Base-by-base conservation (phyloP, 2,113 vertebrate genomes). In the Garra rufa region DNA sequence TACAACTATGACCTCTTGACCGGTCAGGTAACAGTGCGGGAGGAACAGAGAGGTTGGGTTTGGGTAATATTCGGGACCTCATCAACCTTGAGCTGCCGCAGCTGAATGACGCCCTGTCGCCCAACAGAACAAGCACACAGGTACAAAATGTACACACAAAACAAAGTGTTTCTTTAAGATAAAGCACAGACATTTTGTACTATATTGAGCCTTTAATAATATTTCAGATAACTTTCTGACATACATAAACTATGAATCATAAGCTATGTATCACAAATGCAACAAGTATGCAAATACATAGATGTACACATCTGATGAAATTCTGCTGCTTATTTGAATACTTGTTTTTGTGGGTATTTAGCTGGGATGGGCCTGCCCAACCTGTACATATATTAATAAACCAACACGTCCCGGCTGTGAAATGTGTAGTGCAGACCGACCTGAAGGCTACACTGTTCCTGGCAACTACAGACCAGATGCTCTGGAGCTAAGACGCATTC, bases 311-410 rank as follows among this genome's bases (percentile, higher is more conserved):
- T 26, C 17, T 28, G 13, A 28, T 48, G n/a, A 48, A 13, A 74
- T 44, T 15, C 15, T 74, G n/a, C 14, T 75, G 30, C 19, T 41
- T 63, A 28, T 65, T 79, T 75, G 30, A 76, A 26, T 82, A 15
- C 46, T 41, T 80, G 30, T 63, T 11, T 70, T 52, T 82, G 9
- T 79, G n/a, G 82, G 26, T 83, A 13, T 48, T 1, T 85, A 96
- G 95, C 26, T 83, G 0, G 93, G 96, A 57, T 96, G 95, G 94
- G 28, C 95, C 0, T 96, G 95, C 6, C 92, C 93, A 0, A 91
- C 92, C 0, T 96, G 95, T 78, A 96, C 96, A 0, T 96, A 94
- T 91, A 93, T 96, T 87, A 96, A 96, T 71, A 92, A 93, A 74
- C 93, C 93, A 2, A 91, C 92, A 0, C 93, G 96, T 0, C 95